These are phyloP conservation scores for Drosophila novamexicana DNA, from an alignment of 1,140 invertebrate species.

Conservation along the genomic window DNA sequence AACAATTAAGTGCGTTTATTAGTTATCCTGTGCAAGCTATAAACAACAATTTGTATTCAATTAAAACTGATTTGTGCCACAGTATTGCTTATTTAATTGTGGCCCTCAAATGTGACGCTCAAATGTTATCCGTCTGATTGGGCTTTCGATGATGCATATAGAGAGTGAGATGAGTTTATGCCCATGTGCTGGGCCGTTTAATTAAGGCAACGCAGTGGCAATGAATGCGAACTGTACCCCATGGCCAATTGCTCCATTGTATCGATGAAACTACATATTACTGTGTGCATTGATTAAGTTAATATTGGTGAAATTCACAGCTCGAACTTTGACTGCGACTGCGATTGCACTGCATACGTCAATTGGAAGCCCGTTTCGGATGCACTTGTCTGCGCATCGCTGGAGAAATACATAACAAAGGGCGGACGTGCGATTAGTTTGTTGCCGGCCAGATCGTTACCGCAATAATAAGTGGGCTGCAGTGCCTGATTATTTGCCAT, in stretches of 20 bases:
- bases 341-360: slow-evolving; percentile 53
- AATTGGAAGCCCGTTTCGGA: slow-evolving; percentile 67
- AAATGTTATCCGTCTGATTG: slow-evolving; percentile 47
- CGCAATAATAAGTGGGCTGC: slow-evolving; percentile 72
- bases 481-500: slow-evolving; percentile 44
- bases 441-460: slow-evolving; percentile 47
- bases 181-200: slow-evolving; percentile 43
- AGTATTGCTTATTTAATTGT: slow-evolving; percentile 5
- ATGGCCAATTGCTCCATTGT: slow-evolving; percentile 14
- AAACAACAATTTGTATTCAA: no score
- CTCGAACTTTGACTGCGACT: slow-evolving; percentile 5
- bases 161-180: slow-evolving; percentile 42
- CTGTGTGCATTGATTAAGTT: slow-evolving; percentile 51
- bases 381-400: slow-evolving; percentile 66
- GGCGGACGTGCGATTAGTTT: slow-evolving; percentile 57
- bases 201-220: slow-evolving; percentile 55
- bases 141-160: slow-evolving; percentile 52
- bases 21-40: no score
- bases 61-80: background rate
- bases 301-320: slow-evolving; percentile 39
- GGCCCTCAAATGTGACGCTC: background rate
- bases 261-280: slow-evolving; percentile 36
- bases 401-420: slow-evolving; percentile 66
- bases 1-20: no score
- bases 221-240: slow-evolving; percentile 11